Evolutionary conservation across 2,113 vertebrate genomes (phyloP), one percentile per base, ranked within the genome.

Genomic region (Ceyx margarethae): DNA sequence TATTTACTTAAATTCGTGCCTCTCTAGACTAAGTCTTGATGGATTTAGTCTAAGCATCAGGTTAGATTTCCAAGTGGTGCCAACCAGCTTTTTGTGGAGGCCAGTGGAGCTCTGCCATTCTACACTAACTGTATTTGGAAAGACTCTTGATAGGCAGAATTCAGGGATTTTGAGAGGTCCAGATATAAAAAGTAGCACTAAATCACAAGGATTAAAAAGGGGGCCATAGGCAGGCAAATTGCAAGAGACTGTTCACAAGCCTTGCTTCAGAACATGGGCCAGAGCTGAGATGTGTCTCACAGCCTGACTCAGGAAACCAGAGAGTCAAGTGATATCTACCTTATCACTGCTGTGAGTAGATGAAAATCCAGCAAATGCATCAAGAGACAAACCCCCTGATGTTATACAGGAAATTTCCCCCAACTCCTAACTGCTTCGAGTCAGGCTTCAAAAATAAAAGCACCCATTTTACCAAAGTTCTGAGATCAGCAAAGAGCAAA

Each of bases 381-480:
- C 66, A 29, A 66, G 35, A 56, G 14, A 43, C 22, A 85, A 94
- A 56, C 25, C 3, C 11, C n/a, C 13, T 22, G 60, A 42, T 23
- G 46, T 3, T 80, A 48, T 42, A 56, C 40, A 16, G 19, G 40
- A 68, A 87, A 35, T 22, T 45, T 15, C 19, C 51, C 57, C 64
- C 56, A 57, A 11, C 53, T 81, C n/a, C 53, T 64, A 68, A 13
- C 10, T 26, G 7, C 26, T 42, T 4, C 4, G 22, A 17, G 35
- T 19, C 13, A 73, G 42, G 13, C 35, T 28, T 57, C 4, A 18
- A 73, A 71, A 61, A 43, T 42, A 21, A 29, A 43, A 21, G 5
- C 2, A 9, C 6, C 3, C 4, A 3, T 29, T 43, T 66, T 75
- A 42, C 2, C 1, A 12, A 10, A 79, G n/a, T 4, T 0, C 23